Evolutionary conservation across 2,797 vertebrate species (phyloP).

Genomic region (Sebastes trivittatus): DNA sequence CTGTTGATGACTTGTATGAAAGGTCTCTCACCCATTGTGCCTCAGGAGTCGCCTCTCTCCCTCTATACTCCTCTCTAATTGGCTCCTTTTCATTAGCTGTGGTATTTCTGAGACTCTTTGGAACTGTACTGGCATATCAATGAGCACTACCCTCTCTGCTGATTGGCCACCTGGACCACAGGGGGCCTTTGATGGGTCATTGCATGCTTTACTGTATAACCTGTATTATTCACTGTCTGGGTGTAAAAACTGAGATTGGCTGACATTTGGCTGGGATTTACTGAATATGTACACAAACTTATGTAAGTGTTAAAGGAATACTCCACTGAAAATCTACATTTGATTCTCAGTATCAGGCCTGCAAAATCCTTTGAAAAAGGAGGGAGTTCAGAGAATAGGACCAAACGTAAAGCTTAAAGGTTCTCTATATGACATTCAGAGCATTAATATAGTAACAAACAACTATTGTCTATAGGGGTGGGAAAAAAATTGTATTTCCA

Average conservation of each 20-base stretch:
- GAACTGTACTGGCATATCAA: constrained; percentile 1
- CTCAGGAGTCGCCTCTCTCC: not conserved
- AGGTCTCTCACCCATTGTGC: not conserved
- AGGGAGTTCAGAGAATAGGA: not conserved
- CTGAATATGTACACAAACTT: not conserved
- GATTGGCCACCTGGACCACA: not conserved
- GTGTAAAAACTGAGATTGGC: not conserved
- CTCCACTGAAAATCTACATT: not conserved
- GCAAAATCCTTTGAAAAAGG: not conserved
- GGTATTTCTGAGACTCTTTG: not conserved
- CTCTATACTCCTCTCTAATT: not conserved
- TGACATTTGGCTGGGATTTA: not conserved
- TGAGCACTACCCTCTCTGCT: not conserved
- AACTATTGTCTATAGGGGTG: too few species aligned
- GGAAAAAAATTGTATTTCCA: too few species aligned
- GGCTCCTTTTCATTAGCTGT: constrained; percentile 7
- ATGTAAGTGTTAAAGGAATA: not conserved
- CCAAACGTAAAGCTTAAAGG: too few species aligned
- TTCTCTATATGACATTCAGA: too few species aligned
- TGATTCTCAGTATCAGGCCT: not conserved
- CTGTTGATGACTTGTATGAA: not conserved
- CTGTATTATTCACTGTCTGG: not conserved
- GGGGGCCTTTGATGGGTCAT: not conserved
- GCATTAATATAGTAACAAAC: too few species aligned
- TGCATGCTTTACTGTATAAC: not conserved